Evolutionary conservation across 1,140 invertebrate species (phyloP).

Genomic region (Argopecten irradians): DNA sequence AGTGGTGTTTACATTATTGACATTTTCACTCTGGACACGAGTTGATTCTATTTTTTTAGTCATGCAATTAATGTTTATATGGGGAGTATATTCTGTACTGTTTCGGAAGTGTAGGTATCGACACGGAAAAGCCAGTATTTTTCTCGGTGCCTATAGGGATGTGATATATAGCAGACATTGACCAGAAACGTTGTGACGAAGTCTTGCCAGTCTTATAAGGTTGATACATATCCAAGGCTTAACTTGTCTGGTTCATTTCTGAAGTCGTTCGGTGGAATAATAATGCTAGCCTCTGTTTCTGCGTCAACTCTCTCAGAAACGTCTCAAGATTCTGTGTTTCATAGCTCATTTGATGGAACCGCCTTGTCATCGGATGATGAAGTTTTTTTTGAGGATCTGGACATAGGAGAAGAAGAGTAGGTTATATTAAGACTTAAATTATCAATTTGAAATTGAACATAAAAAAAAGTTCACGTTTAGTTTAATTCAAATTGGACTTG

Average conservation of each 20-base stretch:
- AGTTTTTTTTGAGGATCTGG: conserved; percentile 4
- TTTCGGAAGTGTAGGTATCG: background rate
- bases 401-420: background rate
- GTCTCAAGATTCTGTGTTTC: background rate
- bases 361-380: background rate
- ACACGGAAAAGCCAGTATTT: background rate
- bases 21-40: background rate
- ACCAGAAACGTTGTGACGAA: background rate
- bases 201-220: background rate
- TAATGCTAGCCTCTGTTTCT: background rate
- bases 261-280: background rate
- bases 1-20: background rate
- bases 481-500: no score
- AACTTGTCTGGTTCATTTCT: background rate
- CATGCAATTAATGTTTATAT: background rate
- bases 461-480: no score
- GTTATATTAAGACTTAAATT: background rate
- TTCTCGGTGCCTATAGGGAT: background rate
- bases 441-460: no score
- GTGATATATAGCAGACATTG: background rate
- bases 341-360: background rate
- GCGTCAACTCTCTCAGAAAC: background rate
- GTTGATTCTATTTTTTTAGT: conserved; percentile 4
- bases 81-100: background rate
- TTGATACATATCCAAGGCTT: background rate